Evolutionary conservation across 37 sponge, comb jelly and placozoan genomes (phyloP), one percentile per base, ranked within the genome.

Genomic region (Sycon ciliatum): DNA sequence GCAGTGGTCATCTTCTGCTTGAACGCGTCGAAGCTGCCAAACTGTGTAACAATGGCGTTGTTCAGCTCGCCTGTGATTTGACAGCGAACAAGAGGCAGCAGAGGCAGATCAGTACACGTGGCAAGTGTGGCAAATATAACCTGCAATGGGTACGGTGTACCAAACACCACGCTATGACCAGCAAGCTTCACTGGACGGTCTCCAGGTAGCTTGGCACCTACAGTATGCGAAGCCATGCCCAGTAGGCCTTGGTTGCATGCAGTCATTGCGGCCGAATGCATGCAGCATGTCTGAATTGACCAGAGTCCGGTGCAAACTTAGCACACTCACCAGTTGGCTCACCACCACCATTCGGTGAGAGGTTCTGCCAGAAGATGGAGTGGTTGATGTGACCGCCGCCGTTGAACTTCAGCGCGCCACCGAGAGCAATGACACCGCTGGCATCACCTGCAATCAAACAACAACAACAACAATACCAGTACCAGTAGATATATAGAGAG

Each of bases 301-400:
- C n/a, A 46, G 13, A 36, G 74, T 22, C 6, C 7, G 32, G 13
- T 1, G 1, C 4, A 40, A n/a, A n/a, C 23, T 69, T 1, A 26
- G 4, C 29, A 29, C 23, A 42, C 30, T 27, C 55, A 85, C 97
- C 92, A 18, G 27, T 40, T 6, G 98, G 98, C 32, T 72, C 57
- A 32, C 92, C 98, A 29, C 89, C 89, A 33, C 92, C 89, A 67
- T 83, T 75, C 6, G 92, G 92, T 11, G 85, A 78, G 16, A 95
- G 78, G 72, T 95, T 91, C 23, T 65, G 77, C 98, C 98, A 95
- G 80, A 95, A 95, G 26, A 95, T 95, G 60, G 98, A 95, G 56
- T 95, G 98, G 76, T 95, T 95, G 55, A 95, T 86, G 67, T 95
- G 98, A 33, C 98, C 98, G n/a, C 98, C 98, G 36, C 93, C 98